Evolutionary conservation across 2,888 invertebrate species (phyloP), one percentile per base, ranked within the genome.

Genomic region (Hipparchia semele): DNA sequence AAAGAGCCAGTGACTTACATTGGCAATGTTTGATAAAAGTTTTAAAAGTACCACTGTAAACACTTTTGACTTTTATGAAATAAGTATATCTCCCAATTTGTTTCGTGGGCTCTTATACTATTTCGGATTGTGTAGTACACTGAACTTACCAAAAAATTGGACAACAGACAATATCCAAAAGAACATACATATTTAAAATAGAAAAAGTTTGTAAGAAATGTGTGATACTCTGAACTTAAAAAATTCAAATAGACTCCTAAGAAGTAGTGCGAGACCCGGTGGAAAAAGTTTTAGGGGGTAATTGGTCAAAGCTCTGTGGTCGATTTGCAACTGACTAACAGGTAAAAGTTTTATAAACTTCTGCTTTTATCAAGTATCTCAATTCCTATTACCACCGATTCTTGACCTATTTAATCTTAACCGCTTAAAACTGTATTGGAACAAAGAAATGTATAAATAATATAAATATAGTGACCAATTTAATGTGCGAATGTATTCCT

Each of bases 71-170:
- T 65, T 65, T 65, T 53, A 64, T 53, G 33, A 53, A 53, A 65
- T 12, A 39, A 39, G 23, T 39, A 3, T 12, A 53, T 53, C 64
- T 6, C 65, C 33, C 65, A 53, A 75, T 62, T 68, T 77, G 77
- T 76, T 65, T 65, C 51, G 10, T 65, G 33, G 51, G 4, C 65
- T 53, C 65, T 65, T 65, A 13, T 33, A 53, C 65, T 65, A 65
- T 65, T 69, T 60, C 45, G 60, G 72, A 77, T 75, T 74, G 77
- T 71, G 56, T 78, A 80, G 78, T 75, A 78, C 81, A 81, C 79
- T 77, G 75, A 78, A 80, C 77, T 79, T 79, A 81, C 79, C 79
- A 77, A 79, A 80, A 78, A 79, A 70, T 45, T 53, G 75, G 77
- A 76, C 75, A 75, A 78, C 64, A 72, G 76, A 77, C 74, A 73